Percentiles rank a stretch among this genome's conserved stretches.
Evolutionary conservation across 2,888 invertebrate species (phyloP).

Genomic region (Drosophila neutralis): DNA sequence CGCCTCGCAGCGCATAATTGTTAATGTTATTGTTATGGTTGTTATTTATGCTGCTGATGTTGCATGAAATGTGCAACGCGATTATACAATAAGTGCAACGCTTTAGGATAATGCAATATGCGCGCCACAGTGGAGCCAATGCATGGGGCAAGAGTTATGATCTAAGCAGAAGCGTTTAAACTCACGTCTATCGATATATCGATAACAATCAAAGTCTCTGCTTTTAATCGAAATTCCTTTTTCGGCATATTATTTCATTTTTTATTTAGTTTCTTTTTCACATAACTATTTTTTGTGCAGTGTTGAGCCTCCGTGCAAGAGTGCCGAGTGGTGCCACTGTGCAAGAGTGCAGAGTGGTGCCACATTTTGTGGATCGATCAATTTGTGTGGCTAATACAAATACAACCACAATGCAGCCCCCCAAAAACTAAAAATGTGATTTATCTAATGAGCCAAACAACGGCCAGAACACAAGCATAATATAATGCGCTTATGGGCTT

Average conservation of each 20-base stretch:
- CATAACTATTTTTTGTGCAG: not conserved
- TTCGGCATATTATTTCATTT: not conserved
- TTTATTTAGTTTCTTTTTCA: not conserved
- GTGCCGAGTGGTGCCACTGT: not conserved
- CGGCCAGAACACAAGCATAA: constrained; percentile 17
- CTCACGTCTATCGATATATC: not conserved
- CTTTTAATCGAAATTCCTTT: not conserved
- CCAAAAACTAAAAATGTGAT: constrained; percentile 26
- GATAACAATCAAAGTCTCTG: not conserved
- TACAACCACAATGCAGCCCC: constrained; percentile 23
- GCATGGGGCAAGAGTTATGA: not conserved
- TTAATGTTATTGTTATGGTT: constrained; percentile 70
- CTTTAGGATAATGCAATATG: constrained; percentile 65
- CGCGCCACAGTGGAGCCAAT: constrained; percentile 13
- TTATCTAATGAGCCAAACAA: constrained; percentile 57
- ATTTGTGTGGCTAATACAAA: constrained; percentile 24
- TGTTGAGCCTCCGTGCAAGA: constrained; percentile 3
- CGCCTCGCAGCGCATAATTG: constrained; percentile 35
- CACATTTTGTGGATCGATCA: constrained; percentile 59
- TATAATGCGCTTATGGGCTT: constrained; percentile 58
- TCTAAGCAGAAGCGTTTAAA: not conserved
- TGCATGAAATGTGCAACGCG: constrained; percentile 46
- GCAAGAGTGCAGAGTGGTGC: not conserved
- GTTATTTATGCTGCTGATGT: constrained; percentile 63
- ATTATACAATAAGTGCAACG: constrained; percentile 43